Evolutionary conservation across 2,797 vertebrate genomes (phyloP).

Genomic region (Rachycentron canadum): DNA sequence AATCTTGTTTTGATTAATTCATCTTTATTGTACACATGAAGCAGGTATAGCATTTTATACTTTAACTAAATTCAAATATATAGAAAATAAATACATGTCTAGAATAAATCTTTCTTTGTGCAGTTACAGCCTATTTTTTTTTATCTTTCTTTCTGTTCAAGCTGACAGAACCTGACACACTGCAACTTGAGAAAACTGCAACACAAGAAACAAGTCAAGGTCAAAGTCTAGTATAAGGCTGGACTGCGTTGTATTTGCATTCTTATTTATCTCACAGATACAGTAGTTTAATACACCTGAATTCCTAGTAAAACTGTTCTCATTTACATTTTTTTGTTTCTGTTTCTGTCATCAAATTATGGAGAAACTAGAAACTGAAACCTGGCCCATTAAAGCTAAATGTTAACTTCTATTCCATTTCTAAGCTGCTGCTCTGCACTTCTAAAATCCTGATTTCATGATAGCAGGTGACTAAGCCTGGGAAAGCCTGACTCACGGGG

Average conservation of each 20-base stretch:
- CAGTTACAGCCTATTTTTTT: neutral
- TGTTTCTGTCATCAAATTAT: too few species aligned
- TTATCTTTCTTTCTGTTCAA: neutral
- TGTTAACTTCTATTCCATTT: neutral
- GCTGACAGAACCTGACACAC: constrained; percentile 16
- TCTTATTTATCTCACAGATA: neutral
- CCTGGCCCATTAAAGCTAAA: neutral
- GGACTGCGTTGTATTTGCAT: too few species aligned
- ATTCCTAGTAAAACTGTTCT: neutral
- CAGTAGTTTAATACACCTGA: neutral
- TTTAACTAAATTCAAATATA: neutral
- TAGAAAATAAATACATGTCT: neutral
- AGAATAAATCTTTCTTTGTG: neutral
- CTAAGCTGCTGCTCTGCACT: neutral
- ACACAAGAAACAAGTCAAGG: neutral
- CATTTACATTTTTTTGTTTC: too few species aligned
- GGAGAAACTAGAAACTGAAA: neutral
- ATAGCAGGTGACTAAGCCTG: too few species aligned
- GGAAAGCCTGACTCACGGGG: too few species aligned
- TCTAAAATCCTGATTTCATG: too few species aligned
- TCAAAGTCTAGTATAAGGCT: neutral
- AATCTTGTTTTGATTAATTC: too few species aligned
- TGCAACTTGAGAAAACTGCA: constrained; percentile 9
- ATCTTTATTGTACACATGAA: neutral
- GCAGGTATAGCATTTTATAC: neutral